These are phyloP conservation scores for Nasonovia ribisnigri DNA, from an alignment of 2,888 invertebrate genomes.

Conservation along the genomic window DNA sequence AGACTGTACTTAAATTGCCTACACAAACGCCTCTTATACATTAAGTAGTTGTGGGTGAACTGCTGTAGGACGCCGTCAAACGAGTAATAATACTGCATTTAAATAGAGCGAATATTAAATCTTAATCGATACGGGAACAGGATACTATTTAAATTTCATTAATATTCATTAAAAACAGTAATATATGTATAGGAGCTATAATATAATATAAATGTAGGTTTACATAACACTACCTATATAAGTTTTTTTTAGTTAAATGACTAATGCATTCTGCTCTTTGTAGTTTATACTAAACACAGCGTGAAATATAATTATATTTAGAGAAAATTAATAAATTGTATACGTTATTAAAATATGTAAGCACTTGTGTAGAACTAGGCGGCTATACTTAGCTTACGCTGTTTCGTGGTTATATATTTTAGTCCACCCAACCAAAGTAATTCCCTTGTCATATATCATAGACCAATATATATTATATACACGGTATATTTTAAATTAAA, in stretches of 20 bases:
- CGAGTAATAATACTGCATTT: neutral
- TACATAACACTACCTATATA: neutral
- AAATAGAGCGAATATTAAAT: neutral
- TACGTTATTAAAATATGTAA: neutral
- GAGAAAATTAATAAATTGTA: neutral
- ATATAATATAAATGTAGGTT: neutral
- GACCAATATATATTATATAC: too few species aligned
- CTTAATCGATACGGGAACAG: neutral
- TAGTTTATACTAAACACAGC: neutral
- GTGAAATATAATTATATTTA: neutral
- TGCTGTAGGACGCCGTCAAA: neutral
- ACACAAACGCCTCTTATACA: constrained; percentile 16
- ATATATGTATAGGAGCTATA: neutral
- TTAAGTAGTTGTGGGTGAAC: neutral
- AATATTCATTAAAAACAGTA: neutral
- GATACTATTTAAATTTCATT: neutral
- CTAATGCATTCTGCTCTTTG: neutral
- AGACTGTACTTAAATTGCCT: constrained; percentile 32
- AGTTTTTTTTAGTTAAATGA: neutral
- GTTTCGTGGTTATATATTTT: neutral
- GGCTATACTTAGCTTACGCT: neutral
- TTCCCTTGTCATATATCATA: neutral
- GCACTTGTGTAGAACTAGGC: neutral
- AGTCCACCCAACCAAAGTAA: neutral
- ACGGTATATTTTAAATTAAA: neutral